Evolutionary conservation across 2,113 vertebrate genomes (phyloP).

Genomic region (Acrocephalus kingi): DNA sequence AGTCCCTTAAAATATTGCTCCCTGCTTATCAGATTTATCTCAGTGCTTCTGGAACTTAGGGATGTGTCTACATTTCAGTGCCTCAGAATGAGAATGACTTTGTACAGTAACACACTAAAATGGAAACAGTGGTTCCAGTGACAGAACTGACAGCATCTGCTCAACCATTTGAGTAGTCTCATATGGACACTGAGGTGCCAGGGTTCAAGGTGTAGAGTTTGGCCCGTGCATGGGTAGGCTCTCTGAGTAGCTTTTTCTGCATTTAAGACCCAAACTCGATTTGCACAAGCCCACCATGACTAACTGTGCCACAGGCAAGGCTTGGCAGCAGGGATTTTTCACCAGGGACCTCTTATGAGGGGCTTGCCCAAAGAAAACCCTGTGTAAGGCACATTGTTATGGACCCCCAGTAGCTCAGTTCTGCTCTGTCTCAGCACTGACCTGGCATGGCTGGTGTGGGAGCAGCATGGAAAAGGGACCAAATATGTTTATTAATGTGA

Average conservation of each 20-base stretch:
- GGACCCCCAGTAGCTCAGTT: neutral
- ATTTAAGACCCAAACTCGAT: fast-evolving
- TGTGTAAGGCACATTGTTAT: neutral
- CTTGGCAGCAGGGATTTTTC: neutral
- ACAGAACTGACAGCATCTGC: neutral
- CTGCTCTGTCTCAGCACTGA: neutral
- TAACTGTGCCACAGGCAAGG: neutral
- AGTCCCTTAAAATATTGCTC: neutral
- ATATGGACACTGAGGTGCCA: neutral
- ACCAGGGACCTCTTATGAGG: neutral
- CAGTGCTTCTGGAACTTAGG: neutral
- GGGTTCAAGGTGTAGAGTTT: neutral
- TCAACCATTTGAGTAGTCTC: fast-evolving
- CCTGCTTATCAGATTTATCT: neutral
- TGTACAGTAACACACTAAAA: neutral
- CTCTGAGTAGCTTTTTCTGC: neutral
- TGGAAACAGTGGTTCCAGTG: neutral
- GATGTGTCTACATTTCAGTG: neutral
- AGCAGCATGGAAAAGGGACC: neutral
- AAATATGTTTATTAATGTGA: neutral
- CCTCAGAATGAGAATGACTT: neutral
- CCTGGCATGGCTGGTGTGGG: neutral
- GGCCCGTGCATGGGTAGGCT: neutral
- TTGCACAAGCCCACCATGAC: neutral
- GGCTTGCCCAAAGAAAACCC: neutral